Evolutionary conservation across 2,888 invertebrate genomes (phyloP).

Genomic region (Brenthis hecate): DNA sequence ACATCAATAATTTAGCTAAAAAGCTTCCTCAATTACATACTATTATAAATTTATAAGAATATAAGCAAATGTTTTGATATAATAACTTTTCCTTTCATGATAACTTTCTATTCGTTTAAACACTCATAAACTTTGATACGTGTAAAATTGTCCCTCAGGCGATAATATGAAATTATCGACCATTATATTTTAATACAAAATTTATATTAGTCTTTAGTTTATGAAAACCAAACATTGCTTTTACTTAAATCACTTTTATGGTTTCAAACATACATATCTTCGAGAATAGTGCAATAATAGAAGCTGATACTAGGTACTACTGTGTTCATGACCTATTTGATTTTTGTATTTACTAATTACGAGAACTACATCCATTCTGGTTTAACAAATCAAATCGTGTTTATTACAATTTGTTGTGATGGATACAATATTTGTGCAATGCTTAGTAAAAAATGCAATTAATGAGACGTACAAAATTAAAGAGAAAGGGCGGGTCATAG

Average conservation of each 20-base stretch:
- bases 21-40: constrained; percentile 1
- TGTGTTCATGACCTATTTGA: too few species aligned
- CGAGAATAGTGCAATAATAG: too few species aligned
- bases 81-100: constrained; percentile 19
- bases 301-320: too few species aligned
- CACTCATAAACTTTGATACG: constrained; percentile 15
- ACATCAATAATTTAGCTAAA: constrained; percentile 1
- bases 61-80: neutral
- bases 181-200: neutral
- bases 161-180: constrained; percentile 5
- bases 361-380: too few species aligned
- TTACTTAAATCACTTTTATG: too few species aligned
- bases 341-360: too few species aligned
- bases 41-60: neutral
- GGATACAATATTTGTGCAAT: too few species aligned
- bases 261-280: too few species aligned
- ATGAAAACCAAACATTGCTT: neutral
- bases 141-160: constrained; percentile 23
- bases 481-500: neutral
- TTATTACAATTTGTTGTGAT: too few species aligned
- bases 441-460: too few species aligned
- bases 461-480: too few species aligned
- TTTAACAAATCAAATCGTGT: too few species aligned
- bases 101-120: constrained; percentile 24
- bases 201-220: neutral